Conservation (phyloP, 2,113 vertebrate genomes). For the Triplophysa siluroides region DNA sequence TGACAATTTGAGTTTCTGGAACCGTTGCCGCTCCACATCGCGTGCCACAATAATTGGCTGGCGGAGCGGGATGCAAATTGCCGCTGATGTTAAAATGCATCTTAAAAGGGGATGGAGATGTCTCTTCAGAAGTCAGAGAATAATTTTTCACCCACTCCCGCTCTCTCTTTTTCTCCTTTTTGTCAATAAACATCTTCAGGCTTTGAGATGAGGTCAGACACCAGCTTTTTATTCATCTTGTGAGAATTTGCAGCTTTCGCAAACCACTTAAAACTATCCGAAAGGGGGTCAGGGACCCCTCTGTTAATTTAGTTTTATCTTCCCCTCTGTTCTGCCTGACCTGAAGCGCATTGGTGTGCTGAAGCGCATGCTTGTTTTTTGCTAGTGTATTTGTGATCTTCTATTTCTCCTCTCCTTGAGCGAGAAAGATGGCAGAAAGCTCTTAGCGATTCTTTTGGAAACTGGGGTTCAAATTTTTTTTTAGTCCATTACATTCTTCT, state of each 20-base stretch:
- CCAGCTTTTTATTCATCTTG: constrained; percentile 70
- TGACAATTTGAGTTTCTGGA: constrained; percentile 68
- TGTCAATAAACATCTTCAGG: constrained; percentile 74
- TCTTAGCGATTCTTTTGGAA: not conserved
- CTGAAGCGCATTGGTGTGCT: constrained; percentile 66
- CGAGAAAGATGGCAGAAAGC: constrained; percentile 47
- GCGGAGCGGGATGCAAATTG: constrained; percentile 74
- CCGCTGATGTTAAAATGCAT: constrained; percentile 72
- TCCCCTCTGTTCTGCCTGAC: constrained; percentile 71
- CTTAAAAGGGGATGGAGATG: constrained; percentile 74
- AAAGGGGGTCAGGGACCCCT: constrained; percentile 75
- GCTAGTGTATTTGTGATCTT: constrained; percentile 69
- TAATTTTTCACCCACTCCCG: constrained; percentile 62
- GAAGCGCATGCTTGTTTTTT: constrained; percentile 61
- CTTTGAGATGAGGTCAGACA: constrained; percentile 72
- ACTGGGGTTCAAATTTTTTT: too few species aligned
- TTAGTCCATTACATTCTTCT: not conserved
- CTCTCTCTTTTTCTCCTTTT: constrained; percentile 63
- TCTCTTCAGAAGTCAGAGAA: constrained; percentile 75
- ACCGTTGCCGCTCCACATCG: constrained; percentile 64
- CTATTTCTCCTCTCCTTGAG: constrained; percentile 12
- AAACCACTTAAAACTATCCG: constrained; percentile 74
- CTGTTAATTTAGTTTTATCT: constrained; percentile 80
- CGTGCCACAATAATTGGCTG: constrained; percentile 72
- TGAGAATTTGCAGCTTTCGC: constrained; percentile 72